Base-by-base conservation (phyloP, 2,797 vertebrate species). In the Myotis planiceps region DNA sequence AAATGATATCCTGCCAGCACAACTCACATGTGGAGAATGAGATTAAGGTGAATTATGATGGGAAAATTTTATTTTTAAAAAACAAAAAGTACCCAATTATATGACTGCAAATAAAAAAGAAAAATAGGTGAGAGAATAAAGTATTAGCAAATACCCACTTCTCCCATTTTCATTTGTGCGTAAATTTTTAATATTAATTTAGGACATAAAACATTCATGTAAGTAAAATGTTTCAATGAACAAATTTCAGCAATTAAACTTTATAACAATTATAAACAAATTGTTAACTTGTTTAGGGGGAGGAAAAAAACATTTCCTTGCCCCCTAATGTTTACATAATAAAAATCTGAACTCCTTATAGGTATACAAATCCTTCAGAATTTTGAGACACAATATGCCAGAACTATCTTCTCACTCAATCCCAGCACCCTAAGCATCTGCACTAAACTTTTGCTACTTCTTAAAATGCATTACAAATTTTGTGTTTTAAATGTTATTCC, bases 241-340 rank as follows among this genome's bases (percentile, higher is more conserved):
- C 21, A 91, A 79, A 25, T 94, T 92, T 96, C 19, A 90, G 49
- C 34, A 93, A 95, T 78, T 96, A 90, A 78, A 69, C 15, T 92
- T 90, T 71, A n/a, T 72, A 95, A 78, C 21, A 82, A 88, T 55
- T 78, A 94, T 55, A 84, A 47, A 86, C 37, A 94, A 90, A 58
- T 71, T 76, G 51, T 87, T 47, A 87, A 92, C 39, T 79, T 92
- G 74, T 94, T 88, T 53, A 93, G 12, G n/a, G 82, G 8, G 29
- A 89, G 89, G 78, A 51, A 83, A 53, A 60, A 27, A 27, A 42
- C 6, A 83, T 37, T 37, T 95, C 21, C 78, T 75, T 84, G 23
- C 1, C 32, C 13, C 53, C 42, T 93, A 83, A 93, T 71, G 12
- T 19, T 45, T 91, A 60, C 8, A 96, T n/a, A 97, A 87, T 93